A percentile compares a stretch with the other conserved stretches of the same genome.
These are phyloP conservation scores for Steatocranus sp. DNA, from an alignment of 2,797 vertebrate genomes.

Conservation along the genomic window DNA sequence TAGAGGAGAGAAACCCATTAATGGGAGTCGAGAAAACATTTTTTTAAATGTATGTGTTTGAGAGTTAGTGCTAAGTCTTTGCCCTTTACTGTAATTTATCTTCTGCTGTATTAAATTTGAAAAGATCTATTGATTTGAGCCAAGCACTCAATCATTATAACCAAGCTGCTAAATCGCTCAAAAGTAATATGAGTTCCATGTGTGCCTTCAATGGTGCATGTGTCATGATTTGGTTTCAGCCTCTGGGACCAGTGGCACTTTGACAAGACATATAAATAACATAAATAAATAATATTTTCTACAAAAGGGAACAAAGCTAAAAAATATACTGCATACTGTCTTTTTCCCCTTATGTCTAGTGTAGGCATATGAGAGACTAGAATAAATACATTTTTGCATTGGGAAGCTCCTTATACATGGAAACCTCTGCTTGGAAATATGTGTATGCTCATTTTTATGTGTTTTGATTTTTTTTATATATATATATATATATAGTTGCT, in stretches of 20 bases:
- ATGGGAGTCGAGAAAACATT: not conserved
- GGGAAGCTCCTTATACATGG: not conserved
- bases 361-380: not conserved
- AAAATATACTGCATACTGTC: not conserved
- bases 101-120: slow-evolving; percentile 27
- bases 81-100: slow-evolving; percentile 15
- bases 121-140: slow-evolving; percentile 44
- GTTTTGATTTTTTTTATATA: slow-evolving; percentile 21
- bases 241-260: not conserved
- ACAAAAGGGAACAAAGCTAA: not conserved
- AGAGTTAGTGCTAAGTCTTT: not conserved
- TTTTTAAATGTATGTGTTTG: not conserved
- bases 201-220: not conserved
- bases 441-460: slow-evolving; percentile 28
- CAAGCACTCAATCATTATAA: slow-evolving; percentile 42
- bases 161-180: slow-evolving; percentile 30
- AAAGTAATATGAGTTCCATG: slow-evolving; percentile 46
- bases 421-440: slow-evolving; percentile 46
- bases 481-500: slow-evolving; percentile 80
- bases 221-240: slow-evolving; percentile 25
- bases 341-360: not conserved
- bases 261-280: not conserved
- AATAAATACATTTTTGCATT: slow-evolving; percentile 37
- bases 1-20: not conserved
- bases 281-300: not conserved